Evolutionary conservation across 2,113 vertebrate species (phyloP), one percentile per base, ranked within the genome.

Genomic region (Orcinus orca): DNA sequence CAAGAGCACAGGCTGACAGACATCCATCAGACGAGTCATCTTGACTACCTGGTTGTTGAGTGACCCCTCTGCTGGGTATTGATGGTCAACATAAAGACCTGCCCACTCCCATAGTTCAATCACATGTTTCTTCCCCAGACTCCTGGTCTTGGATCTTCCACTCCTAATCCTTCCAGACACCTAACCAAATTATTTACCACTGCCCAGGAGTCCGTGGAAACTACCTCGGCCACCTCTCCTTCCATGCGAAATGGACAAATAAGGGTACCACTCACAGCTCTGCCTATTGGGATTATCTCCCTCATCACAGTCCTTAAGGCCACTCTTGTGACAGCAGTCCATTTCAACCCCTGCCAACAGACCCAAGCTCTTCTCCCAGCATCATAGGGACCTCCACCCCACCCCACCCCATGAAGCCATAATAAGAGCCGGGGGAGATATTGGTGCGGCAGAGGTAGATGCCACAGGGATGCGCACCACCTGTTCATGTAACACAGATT

Each of bases 11-110:
- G 18, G 38, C n/a, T 76, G 50, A 67, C 33, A 90, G 80, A 23
- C 17, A 21, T 36, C 68, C 23, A 36, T 23, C 13, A 31, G 50
- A 44, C 0, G 0, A 26, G n/a, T 41, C 73, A 4, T 62, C 67
- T 50, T 50, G 8, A 55, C 38, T 21, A 63, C 33, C 13, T 31
- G 9, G 11, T 12, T 50, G 31, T 0, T 41, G 76, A 68, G 25
- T 29, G 6, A 63, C 31, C 10, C 50, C 62, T 58, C 2, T 25
- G 23, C 55, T 71, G 18, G 44, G 11, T n/a, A 36, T 17, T 36
- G 20, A 38, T 11, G 11, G 33, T 25, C 63, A 65, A 12, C 55
- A 74, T 14, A 63, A 29, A 92, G 41, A 63, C 60, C 50, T 63
- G 25, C 41, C 41, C 55, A 25, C 55, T 41, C 73, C 41, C n/a